Base-by-base conservation (phyloP, 2,888 invertebrate genomes). In the Machimus atricapillus region DNA sequence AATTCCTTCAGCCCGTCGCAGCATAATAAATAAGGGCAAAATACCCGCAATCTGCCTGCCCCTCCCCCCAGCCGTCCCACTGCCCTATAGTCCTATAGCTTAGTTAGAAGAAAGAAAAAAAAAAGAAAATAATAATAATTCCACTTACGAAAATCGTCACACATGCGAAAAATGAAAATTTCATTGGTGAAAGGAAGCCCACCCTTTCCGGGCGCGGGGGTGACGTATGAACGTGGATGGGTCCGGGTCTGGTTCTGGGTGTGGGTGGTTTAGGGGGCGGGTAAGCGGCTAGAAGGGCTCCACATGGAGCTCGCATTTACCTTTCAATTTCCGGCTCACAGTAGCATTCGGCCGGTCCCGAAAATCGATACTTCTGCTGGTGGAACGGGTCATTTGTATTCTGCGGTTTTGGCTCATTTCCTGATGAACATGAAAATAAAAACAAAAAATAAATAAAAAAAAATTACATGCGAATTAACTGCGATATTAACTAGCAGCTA, bases 271-370 rank as follows among this genome's bases (percentile, higher is more conserved):
- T 16, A 12, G 58, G 19, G 23, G 23, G 19, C 9, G 66, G 66
- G 23, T 66, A 66, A 66, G 3, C 66, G 66, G 66, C 66, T 66
- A 66, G 66, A 66, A 66, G 27, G 27, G 31, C 19, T 27, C 66
- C 66, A 66, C 66, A 66, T 66, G 66, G 66, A 27, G 66, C 66
- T 66, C 66, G 27, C 16, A 34, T 74, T 86, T 88, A 93, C 92
- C 90, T 91, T 87, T 92, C 92, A 87, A 90, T 90, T 89, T 91
- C 91, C 34, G 92, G 91, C 87, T 91, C 92, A 89, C 92, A 93
- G 89, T 92, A 92, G 89, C 92, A 93, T 86, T 92, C 92, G 2
- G 92, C 92, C 23, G 91, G 91, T 46, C 91, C 90, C 8, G 91
- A 90, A 89, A 90, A 92, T 87, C 91, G 91, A 77, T 90, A 90